Evolutionary conservation across 2,113 vertebrate species (phyloP).

Genomic region (Xiphophorus hellerii): DNA sequence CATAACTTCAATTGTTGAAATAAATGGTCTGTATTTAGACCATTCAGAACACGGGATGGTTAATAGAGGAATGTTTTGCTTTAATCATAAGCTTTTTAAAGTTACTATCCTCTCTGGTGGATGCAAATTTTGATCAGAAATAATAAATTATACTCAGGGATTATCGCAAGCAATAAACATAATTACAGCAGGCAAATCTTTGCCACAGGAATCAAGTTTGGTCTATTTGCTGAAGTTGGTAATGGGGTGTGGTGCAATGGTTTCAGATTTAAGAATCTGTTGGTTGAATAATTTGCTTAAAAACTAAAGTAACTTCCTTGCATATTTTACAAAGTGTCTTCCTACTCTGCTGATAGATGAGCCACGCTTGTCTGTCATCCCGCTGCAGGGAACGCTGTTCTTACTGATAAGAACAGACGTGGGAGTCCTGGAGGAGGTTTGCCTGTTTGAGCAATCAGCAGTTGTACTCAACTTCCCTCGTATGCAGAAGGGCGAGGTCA

Average conservation of each 20-base stretch:
- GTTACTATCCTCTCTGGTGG: not conserved
- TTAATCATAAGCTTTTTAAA: not conserved
- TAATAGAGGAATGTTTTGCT: not conserved
- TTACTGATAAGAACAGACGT: no score
- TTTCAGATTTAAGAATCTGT: not conserved
- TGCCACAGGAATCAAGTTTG: not conserved
- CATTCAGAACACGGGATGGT: not conserved
- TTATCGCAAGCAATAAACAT: not conserved
- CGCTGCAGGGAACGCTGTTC: no score
- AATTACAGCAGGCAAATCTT: not conserved
- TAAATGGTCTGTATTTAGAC: not conserved
- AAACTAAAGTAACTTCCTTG: no score
- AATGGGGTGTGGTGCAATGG: not conserved
- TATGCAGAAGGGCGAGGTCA: no score
- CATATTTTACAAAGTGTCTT: no score
- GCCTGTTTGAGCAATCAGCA: no score
- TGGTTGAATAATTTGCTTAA: not conserved
- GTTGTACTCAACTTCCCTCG: no score
- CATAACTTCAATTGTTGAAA: not conserved
- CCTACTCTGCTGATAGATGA: not conserved
- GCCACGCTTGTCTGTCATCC: no score
- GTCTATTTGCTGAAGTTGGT: not conserved
- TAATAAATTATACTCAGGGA: not conserved
- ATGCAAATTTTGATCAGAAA: not conserved
- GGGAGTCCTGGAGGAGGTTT: no score